phyloP scores from a whole-genome alignment of 2,797 vertebrate genomes.

The Simalia tracyae region DNA sequence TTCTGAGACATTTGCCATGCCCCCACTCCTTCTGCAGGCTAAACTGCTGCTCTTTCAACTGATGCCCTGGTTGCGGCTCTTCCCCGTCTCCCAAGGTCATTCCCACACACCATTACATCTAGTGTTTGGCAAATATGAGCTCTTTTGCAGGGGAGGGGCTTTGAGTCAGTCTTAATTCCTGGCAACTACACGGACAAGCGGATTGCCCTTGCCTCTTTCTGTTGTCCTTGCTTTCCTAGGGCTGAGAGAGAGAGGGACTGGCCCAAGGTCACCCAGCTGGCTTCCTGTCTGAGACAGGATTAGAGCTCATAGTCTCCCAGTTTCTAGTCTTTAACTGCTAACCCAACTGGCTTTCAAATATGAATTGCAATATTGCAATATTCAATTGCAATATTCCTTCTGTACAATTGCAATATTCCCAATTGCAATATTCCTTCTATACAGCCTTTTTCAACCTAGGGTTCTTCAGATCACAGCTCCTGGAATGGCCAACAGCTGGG shows the following conservation, averaged over 20 bases:
- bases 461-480: background rate
- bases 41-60: too few relatives aligned
- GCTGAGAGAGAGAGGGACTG: background rate
- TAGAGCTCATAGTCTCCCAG: background rate
- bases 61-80: too few relatives aligned
- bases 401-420: background rate
- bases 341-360: background rate
- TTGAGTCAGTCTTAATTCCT: background rate
- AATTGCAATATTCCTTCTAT: background rate
- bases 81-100: too few relatives aligned
- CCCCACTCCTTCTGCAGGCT: too few relatives aligned
- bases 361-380: background rate
- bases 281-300: background rate
- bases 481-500: background rate
- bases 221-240: background rate
- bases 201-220: background rate
- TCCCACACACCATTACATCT: too few relatives aligned
- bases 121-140: too few relatives aligned
- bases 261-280: background rate
- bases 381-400: background rate
- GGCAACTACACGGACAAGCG: background rate
- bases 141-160: too few relatives aligned
- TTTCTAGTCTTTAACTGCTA: background rate
- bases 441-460: background rate
- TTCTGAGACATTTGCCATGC: too few relatives aligned